Percentiles rank a stretch among this genome's conserved stretches.
Conservation (phyloP, 2,888 invertebrate species). For the Luffia ferchaultella region DNA sequence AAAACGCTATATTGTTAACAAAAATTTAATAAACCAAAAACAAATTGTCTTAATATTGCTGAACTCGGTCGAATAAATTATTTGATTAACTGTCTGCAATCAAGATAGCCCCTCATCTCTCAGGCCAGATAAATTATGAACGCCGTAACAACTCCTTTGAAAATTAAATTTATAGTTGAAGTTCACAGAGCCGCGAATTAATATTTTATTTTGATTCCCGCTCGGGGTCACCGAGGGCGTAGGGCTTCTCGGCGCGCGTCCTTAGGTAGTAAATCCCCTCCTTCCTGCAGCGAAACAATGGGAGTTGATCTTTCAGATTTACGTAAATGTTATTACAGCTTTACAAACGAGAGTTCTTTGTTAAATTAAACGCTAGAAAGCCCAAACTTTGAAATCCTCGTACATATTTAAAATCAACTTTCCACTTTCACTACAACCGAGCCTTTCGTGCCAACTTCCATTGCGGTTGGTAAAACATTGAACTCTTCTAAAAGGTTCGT, state of each 20-base stretch:
- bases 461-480: not conserved
- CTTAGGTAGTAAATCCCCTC: conserved; percentile 64
- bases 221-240: conserved; percentile 33
- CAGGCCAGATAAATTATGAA: not conserved
- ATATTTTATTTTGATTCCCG: conserved; percentile 32
- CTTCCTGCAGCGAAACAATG: conserved; percentile 53
- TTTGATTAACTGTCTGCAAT: not conserved
- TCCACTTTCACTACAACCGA: not conserved
- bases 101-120: not conserved
- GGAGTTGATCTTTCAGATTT: conserved; percentile 34
- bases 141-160: conserved; percentile 15
- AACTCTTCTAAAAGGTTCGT: not conserved
- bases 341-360: conserved; percentile 36
- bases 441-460: not conserved
- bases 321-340: conserved; percentile 31
- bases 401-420: conserved; percentile 30
- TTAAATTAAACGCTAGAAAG: conserved; percentile 35
- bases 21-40: not conserved
- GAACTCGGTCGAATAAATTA: not conserved
- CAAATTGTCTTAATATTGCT: not conserved
- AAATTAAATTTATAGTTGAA: conserved; percentile 40
- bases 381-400: conserved; percentile 29
- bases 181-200: conserved; percentile 34
- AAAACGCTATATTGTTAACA: not conserved
- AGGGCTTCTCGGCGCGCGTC: conserved; percentile 60